Evolutionary conservation across 2,113 vertebrate species (phyloP).

Genomic region (Heloderma charlesbogerti): DNA sequence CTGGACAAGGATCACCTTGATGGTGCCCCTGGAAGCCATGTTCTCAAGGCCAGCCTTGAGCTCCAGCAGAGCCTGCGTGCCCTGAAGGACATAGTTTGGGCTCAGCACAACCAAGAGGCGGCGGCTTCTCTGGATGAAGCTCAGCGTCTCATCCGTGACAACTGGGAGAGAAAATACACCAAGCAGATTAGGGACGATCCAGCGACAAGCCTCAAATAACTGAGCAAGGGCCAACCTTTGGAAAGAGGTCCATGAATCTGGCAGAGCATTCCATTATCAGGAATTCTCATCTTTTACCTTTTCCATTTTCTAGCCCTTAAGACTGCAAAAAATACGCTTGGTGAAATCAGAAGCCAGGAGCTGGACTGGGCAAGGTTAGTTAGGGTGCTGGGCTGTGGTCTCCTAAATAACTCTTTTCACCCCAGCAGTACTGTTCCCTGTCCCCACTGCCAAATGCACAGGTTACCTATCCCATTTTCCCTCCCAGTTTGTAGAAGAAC

Average conservation of each 20-base stretch:
- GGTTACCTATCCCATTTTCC: not conserved
- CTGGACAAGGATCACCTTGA: conserved; percentile 94
- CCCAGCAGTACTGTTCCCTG: not conserved
- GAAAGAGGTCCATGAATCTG: accelerated
- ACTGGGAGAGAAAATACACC: conserved; percentile 83
- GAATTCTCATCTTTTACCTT: too few relatives aligned
- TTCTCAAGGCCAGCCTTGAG: conserved; percentile 92
- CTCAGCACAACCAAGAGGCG: conserved; percentile 93
- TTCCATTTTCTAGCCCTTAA: not conserved
- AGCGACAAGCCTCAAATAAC: conserved; percentile 22
- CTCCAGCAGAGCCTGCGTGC: conserved; percentile 95
- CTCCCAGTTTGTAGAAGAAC: too few relatives aligned
- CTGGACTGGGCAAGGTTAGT: not conserved
- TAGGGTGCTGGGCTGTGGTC: too few relatives aligned
- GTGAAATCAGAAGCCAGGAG: not conserved
- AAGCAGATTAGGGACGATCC: conserved; percentile 70
- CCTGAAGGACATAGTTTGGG: conserved; percentile 87
- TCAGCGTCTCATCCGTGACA: conserved; percentile 96
- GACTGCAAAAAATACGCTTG: not conserved
- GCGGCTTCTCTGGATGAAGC: conserved; percentile 93
- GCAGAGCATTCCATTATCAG: accelerated
- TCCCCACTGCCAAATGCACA: too few relatives aligned
- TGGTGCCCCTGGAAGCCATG: conserved; percentile 88
- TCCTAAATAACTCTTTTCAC: not conserved
- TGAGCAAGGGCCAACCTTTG: not conserved